Percentiles rank a stretch among this genome's conserved stretches.
phyloP scores from a whole-genome alignment of 2,113 vertebrate species.

The Climacteris rufus region DNA sequence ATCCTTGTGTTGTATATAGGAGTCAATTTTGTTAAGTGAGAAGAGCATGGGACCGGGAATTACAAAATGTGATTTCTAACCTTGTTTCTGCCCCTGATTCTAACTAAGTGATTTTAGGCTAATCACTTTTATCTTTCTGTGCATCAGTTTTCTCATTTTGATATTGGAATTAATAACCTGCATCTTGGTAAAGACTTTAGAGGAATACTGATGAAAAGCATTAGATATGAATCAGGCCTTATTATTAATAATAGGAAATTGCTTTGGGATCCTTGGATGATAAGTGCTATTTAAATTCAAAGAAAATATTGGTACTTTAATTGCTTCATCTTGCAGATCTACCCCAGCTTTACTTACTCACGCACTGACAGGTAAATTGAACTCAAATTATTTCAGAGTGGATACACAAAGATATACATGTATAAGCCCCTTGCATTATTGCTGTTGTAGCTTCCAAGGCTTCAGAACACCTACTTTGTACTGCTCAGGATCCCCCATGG shows the following conservation, averaged over 20 bases:
- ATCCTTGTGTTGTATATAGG: not conserved
- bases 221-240: conserved; percentile 41
- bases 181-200: conserved; percentile 18
- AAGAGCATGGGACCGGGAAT: not conserved
- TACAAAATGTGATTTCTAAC: not conserved
- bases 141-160: conserved; percentile 21
- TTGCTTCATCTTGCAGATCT: conserved; percentile 51
- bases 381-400: not conserved
- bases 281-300: conserved; percentile 51
- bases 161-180: conserved; percentile 30
- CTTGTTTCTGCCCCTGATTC: not conserved
- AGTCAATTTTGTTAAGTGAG: not conserved
- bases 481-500: not conserved
- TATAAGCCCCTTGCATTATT: not conserved
- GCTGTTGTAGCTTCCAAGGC: not conserved
- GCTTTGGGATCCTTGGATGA: conserved; percentile 49
- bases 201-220: conserved; percentile 38
- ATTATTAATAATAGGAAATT: conserved; percentile 58
- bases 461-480: not conserved
- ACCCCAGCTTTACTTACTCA: not conserved
- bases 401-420: not conserved
- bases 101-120: not conserved
- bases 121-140: conserved; percentile 24
- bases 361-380: conserved; percentile 27
- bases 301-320: conserved; percentile 62